Conservation (phyloP, 2,113 vertebrate species). For the Neofelis nebulosa region DNA sequence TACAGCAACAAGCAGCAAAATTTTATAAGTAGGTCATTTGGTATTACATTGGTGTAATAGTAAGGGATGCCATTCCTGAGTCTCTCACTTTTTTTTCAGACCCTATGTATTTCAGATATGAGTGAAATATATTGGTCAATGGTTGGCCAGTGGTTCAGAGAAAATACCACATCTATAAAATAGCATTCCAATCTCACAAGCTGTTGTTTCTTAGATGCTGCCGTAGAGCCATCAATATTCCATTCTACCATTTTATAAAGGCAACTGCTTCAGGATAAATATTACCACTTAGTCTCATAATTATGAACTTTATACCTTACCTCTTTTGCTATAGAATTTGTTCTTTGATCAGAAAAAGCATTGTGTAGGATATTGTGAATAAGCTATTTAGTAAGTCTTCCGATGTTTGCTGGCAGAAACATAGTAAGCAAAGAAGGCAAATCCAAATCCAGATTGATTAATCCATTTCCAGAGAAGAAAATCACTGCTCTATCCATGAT, state of each 20-base stretch:
- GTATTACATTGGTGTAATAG: background rate
- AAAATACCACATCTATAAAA: slow-evolving; percentile 25
- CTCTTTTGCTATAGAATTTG: slow-evolving; percentile 50
- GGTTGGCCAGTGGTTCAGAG: background rate
- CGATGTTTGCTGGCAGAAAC: background rate
- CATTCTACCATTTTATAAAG: slow-evolving; percentile 19
- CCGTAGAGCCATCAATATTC: slow-evolving; percentile 6
- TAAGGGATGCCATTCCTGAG: background rate
- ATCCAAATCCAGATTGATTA: background rate
- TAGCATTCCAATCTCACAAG: background rate
- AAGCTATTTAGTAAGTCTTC: slow-evolving; percentile 36
- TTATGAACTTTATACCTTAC: slow-evolving; percentile 16
- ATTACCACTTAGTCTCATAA: slow-evolving; percentile 33
- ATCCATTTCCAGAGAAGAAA: background rate
- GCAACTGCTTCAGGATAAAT: slow-evolving; percentile 49
- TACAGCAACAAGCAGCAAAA: slow-evolving; percentile 16
- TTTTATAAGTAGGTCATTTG: slow-evolving; percentile 34
- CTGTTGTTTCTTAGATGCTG: background rate
- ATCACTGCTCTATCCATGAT: background rate
- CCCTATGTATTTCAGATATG: background rate
- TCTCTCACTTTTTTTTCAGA: slow-evolving; percentile 32
- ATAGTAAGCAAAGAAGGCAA: background rate
- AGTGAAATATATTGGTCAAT: slow-evolving; percentile 12
- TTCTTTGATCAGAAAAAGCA: slow-evolving; percentile 50
- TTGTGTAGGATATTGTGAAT: background rate